Percentiles rank a stretch among this genome's conserved stretches.
phyloP scores from a whole-genome alignment of 2,797 vertebrate species.

The Cygnus olor region DNA sequence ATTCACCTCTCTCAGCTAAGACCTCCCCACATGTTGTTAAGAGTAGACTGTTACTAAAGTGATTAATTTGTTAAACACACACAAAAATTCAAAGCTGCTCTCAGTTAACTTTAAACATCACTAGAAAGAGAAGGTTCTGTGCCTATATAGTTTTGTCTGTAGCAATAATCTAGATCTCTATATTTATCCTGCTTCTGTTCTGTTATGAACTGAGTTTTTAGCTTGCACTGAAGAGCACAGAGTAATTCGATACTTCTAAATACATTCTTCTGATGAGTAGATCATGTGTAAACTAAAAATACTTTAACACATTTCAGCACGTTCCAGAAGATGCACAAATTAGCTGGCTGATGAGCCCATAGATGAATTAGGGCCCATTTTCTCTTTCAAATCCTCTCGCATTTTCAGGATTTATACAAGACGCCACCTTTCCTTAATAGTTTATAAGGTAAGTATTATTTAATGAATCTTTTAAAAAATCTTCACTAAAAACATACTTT shows the following conservation, averaged over 20 bases:
- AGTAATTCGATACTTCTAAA: constrained; percentile 2
- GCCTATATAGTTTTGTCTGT: not conserved
- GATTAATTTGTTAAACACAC: not conserved
- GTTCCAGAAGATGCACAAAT: not conserved
- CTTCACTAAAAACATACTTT: not conserved
- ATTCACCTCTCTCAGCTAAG: not conserved
- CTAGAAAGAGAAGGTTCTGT: not conserved
- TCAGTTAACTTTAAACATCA: not conserved
- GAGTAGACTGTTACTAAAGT: not conserved
- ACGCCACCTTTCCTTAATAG: not conserved
- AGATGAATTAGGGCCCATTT: not conserved
- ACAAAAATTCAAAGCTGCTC: not conserved
- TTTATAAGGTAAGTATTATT: not conserved
- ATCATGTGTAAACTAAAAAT: not conserved
- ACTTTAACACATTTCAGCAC: not conserved
- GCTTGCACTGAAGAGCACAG: not conserved
- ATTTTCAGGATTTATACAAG: not conserved
- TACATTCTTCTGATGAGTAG: not conserved
- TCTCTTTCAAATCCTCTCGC: not conserved
- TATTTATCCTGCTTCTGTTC: not conserved
- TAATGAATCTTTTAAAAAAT: not conserved
- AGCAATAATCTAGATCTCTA: not conserved
- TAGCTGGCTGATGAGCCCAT: not conserved
- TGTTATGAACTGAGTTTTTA: not conserved
- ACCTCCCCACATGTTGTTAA: not conserved